These are phyloP conservation scores for Prenolepis imparis DNA, from an alignment of 2,888 invertebrate genomes.

Conservation along the genomic window DNA sequence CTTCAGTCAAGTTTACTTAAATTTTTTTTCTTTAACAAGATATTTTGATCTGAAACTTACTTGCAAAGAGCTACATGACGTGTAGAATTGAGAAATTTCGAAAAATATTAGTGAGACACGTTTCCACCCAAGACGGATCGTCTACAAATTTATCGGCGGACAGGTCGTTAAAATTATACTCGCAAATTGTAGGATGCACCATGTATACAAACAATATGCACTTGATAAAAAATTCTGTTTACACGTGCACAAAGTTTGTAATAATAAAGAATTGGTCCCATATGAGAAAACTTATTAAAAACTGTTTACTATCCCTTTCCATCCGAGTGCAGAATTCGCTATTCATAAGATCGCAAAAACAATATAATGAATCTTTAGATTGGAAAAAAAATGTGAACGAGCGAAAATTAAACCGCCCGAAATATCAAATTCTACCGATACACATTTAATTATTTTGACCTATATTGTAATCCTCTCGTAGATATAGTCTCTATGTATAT, in stretches of 20 bases:
- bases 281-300: not conserved
- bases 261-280: not conserved
- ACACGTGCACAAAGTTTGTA: not conserved
- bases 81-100: not conserved
- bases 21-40: not conserved
- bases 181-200: not conserved
- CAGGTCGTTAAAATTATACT: not conserved
- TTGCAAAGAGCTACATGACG: not conserved
- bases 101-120: not conserved
- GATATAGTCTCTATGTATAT: not conserved
- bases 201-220: not conserved
- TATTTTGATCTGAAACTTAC: not conserved
- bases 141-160: not conserved
- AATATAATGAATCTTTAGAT: not conserved
- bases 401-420: not conserved
- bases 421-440: not conserved
- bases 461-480: not conserved
- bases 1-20: slow-evolving; percentile 11
- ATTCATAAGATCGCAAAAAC: not conserved
- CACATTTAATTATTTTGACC: slow-evolving; percentile 9
- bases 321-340: not conserved
- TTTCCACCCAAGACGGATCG: not conserved
- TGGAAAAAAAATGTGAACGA: not conserved
- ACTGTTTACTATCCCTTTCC: not conserved
- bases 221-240: not conserved